These are phyloP conservation scores for Frieseomelitta varia DNA, from an alignment of 1,140 invertebrate species.

Conservation along the genomic window DNA sequence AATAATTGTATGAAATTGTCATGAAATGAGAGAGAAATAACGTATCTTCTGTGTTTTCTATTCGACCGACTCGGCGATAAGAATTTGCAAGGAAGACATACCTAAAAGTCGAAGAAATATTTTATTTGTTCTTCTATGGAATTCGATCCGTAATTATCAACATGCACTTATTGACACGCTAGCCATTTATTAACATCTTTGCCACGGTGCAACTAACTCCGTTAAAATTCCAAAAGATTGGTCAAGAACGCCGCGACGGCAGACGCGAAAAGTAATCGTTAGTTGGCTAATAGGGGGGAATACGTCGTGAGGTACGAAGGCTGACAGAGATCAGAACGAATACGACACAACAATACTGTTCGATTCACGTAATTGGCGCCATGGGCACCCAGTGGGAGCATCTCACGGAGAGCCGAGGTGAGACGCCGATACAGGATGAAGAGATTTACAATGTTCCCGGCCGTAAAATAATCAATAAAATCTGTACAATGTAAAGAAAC, in stretches of 20 bases:
- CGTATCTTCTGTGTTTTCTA: too few species aligned
- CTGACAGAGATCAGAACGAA: slow-evolving; percentile 35
- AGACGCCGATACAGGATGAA: slow-evolving; percentile 75
- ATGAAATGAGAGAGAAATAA: too few species aligned
- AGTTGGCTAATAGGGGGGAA: too few species aligned
- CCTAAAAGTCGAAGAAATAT: neutral
- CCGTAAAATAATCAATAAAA: slow-evolving; percentile 82
- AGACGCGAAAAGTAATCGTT: slow-evolving; percentile 6
- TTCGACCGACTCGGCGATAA: too few species aligned
- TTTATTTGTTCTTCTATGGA: neutral
- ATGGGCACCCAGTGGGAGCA: slow-evolving; percentile 69
- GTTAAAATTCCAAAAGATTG: neutral
- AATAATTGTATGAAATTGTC: too few species aligned
- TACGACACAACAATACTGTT: slow-evolving; percentile 62
- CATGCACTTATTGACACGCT: neutral
- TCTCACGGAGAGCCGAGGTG: slow-evolving; percentile 64
- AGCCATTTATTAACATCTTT: too few species aligned
- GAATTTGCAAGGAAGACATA: too few species aligned
- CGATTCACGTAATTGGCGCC: slow-evolving; percentile 74
- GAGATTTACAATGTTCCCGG: slow-evolving; percentile 81
- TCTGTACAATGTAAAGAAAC: slow-evolving; percentile 81
- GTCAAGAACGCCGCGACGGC: neutral
- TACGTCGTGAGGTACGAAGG: neutral
- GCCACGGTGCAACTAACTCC: neutral
- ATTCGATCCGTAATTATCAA: neutral